Percentiles rank a stretch among this genome's conserved stretches.
Conservation (phyloP, 2,888 invertebrate genomes). For the Charanyca ferruginea region DNA sequence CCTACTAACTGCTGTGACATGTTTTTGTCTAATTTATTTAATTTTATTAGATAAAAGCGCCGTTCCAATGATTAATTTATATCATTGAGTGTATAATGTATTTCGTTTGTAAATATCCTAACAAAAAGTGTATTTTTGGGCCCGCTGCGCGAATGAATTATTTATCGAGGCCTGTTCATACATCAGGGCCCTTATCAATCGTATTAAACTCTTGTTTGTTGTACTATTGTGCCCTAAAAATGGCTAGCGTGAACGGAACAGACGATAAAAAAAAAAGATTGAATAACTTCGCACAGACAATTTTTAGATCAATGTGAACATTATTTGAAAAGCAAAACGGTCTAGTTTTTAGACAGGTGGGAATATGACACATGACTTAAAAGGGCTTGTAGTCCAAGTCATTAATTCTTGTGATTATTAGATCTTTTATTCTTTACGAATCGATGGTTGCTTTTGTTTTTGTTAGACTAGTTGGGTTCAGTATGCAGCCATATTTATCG, state of each 20-base stretch:
- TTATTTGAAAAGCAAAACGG: slow-evolving; percentile 69
- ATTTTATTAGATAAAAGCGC: slow-evolving; percentile 73
- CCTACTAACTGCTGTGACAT: slow-evolving; percentile 58
- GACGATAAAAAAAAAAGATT: slow-evolving; percentile 74
- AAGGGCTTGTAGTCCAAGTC: slow-evolving; percentile 40
- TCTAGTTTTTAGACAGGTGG: slow-evolving; percentile 65
- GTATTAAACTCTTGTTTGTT: slow-evolving; percentile 67
- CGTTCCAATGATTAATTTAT: slow-evolving; percentile 71
- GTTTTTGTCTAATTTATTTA: slow-evolving; percentile 72
- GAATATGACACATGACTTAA: slow-evolving; percentile 55
- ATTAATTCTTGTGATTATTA: slow-evolving; percentile 48
- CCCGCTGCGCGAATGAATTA: slow-evolving; percentile 73
- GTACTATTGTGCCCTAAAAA: slow-evolving; percentile 84
- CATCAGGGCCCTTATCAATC: slow-evolving; percentile 69
- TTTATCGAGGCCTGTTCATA: slow-evolving; percentile 72
- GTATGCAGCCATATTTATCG: too few species aligned
- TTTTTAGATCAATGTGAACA: slow-evolving; percentile 71
- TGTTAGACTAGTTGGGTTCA: too few species aligned
- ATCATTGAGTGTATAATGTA: slow-evolving; percentile 56
- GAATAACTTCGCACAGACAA: slow-evolving; percentile 67
- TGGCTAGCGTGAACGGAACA: slow-evolving; percentile 72
- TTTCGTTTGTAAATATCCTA: slow-evolving; percentile 65
- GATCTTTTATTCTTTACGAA: too few species aligned
- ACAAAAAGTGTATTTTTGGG: slow-evolving; percentile 70
- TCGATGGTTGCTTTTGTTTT: too few species aligned